Evolutionary conservation across 2,113 vertebrate species (phyloP), one percentile per base, ranked within the genome.

Genomic region (Talpa occidentalis): DNA sequence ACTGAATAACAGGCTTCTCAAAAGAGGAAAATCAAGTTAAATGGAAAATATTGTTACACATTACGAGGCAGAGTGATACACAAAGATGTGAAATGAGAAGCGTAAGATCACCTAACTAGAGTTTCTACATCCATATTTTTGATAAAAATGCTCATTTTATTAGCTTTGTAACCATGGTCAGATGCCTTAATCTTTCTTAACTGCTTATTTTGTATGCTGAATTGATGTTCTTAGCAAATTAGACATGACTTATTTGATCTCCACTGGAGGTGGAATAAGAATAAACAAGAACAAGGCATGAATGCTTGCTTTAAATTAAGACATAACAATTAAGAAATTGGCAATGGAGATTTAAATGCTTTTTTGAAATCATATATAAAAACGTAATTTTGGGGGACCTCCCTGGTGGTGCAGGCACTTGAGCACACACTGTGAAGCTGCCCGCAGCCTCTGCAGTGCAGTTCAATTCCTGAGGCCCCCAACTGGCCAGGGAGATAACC

Each of bases 11-110:
- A 95, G 91, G 70, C 21, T 64, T 77, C 87, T 88, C 66, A 93
- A 60, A 84, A 28, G 26, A 91, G 8, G 17, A 67, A 90, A 96
- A 92, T 69, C 24, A 88, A 90, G 49, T 85, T 78, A 92, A 95
- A 82, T 93, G 26, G 85, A 97, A 94, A 93, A 88, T 60, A 93
- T 10, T 80, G 62, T 92, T 81, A 80, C 59, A 93, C 9, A 81
- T 80, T 88, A 72, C 92, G 54, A 81, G 22, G 26, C 5, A 93
- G 91, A 90, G 42, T 49, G 88, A 74, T 62, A 92, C 11, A 88
- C 42, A 96, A 84, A 81, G 30, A 85, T 77, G 10, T 42, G 35
- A 95, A 90, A 85, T 24, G 40, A 7, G 32, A 80, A 72, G 16
- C 30, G 66, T 5, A n/a, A 69, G 35, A 84, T 76, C 3, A 49